Conservation (phyloP, 2,113 vertebrate species). For the Pollimyrus isidori region DNA sequence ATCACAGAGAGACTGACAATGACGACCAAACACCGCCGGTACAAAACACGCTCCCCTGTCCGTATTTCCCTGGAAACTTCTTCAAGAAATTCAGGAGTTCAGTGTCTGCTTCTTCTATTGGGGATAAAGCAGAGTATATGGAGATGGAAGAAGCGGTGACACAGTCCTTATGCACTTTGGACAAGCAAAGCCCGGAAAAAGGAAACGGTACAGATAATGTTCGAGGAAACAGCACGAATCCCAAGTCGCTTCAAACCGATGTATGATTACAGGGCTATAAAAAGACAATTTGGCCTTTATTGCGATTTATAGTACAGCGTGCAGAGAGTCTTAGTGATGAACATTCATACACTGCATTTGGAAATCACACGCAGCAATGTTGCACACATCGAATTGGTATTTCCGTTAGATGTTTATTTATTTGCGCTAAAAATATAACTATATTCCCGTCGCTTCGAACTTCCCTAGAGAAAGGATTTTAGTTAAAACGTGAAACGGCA, state of each 20-base stretch:
- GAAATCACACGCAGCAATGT: background rate
- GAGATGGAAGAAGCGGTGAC: conserved; percentile 78
- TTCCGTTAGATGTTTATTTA: background rate
- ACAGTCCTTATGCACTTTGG: conserved; percentile 68
- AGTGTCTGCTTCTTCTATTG: conserved; percentile 64
- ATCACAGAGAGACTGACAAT: conserved; percentile 76
- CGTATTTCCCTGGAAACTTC: conserved; percentile 67
- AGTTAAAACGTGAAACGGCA: background rate
- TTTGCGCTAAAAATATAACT: background rate
- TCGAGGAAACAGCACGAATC: conserved; percentile 69
- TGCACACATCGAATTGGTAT: background rate
- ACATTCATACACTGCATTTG: background rate
- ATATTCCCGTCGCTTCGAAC: background rate
- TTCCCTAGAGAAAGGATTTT: background rate
- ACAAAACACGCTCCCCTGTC: conserved; percentile 63
- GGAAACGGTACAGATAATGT: conserved; percentile 68
- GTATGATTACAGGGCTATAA: conserved; percentile 51
- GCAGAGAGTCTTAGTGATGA: background rate
- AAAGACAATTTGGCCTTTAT: background rate
- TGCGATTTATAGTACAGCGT: background rate
- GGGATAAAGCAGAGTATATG: conserved; percentile 73
- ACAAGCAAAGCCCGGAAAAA: conserved; percentile 62
- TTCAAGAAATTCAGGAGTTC: conserved; percentile 67
- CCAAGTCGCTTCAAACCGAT: conserved; percentile 73
- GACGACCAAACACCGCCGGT: conserved; percentile 69